These are phyloP conservation scores for Tokudaia muenninki DNA, from an alignment of 2,797 vertebrate genomes.

Conservation along the genomic window DNA sequence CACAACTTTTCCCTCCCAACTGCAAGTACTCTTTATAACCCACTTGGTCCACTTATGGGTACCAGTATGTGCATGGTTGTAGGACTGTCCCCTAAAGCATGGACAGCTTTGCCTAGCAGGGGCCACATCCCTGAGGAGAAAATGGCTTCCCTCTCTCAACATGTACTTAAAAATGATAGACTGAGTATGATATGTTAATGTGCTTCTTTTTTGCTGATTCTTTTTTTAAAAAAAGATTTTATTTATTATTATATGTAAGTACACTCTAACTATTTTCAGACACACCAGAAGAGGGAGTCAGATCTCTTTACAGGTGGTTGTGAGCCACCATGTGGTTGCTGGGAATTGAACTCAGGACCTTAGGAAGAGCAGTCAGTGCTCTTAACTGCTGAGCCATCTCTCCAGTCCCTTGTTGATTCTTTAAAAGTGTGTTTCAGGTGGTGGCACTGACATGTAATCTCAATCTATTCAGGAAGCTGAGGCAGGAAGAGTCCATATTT, in stretches of 20 bases:
- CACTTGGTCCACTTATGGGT: background rate
- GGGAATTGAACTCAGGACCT: too few relatives aligned
- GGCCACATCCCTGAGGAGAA: background rate
- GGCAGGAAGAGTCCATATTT: background rate
- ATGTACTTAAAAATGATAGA: slow-evolving; percentile 48
- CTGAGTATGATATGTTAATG: slow-evolving; percentile 32
- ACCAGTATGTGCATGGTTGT: background rate
- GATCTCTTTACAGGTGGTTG: too few relatives aligned
- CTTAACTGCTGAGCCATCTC: too few relatives aligned
- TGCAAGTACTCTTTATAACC: background rate
- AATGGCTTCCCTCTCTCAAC: background rate
- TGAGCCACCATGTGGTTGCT: too few relatives aligned
- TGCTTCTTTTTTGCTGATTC: slow-evolving; percentile 36
- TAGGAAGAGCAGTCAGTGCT: too few relatives aligned
- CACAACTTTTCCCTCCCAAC: background rate
- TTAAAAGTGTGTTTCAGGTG: slow-evolving; percentile 20
- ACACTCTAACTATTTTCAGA: too few relatives aligned
- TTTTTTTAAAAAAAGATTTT: too few relatives aligned
- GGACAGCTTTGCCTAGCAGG: background rate
- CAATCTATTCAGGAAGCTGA: background rate
- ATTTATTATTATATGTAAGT: too few relatives aligned
- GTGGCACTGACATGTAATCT: background rate
- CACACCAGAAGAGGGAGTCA: too few relatives aligned
- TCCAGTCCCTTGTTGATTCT: slow-evolving; percentile 46
- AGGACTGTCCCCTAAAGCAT: background rate